Evolutionary conservation across 1,140 invertebrate species (phyloP).

Genomic region (Drosophila tropicalis): DNA sequence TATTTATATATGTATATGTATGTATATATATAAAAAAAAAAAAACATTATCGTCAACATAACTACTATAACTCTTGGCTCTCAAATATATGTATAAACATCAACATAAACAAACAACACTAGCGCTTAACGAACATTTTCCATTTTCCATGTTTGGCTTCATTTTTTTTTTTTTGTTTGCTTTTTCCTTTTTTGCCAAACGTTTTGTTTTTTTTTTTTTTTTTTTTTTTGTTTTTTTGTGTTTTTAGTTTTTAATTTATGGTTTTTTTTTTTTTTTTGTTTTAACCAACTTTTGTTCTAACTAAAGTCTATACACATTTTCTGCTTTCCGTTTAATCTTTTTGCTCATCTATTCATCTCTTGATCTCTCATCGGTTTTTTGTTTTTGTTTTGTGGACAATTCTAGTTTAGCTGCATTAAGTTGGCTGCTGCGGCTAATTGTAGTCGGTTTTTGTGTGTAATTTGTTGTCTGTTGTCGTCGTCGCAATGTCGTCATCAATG

Average conservation of each 20-base stretch:
- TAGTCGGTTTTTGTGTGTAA: slow-evolving; percentile 17
- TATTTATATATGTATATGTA: background rate
- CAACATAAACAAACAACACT: slow-evolving; percentile 80
- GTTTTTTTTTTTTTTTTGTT: slow-evolving; percentile 29
- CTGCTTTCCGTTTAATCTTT: slow-evolving; percentile 39
- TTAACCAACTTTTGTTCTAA: slow-evolving; percentile 70
- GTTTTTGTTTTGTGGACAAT: slow-evolving; percentile 47
- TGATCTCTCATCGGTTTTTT: slow-evolving; percentile 9
- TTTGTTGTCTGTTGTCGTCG: background rate
- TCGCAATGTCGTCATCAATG: slow-evolving; percentile 19
- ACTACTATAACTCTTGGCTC: slow-evolving; percentile 78
- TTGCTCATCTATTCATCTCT: background rate
- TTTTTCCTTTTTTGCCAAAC: background rate
- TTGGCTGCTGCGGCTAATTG: slow-evolving; percentile 57
- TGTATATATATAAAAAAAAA: slow-evolving; percentile 42
- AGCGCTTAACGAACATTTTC: slow-evolving; percentile 67
- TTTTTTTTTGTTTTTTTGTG: slow-evolving; percentile 1
- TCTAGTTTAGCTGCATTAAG: slow-evolving; percentile 50
- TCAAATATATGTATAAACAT: slow-evolving; percentile 67
- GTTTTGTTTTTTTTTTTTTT: slow-evolving; percentile 31
- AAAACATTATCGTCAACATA: slow-evolving; percentile 75
- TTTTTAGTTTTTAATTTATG: slow-evolving; percentile 1
- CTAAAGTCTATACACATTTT: slow-evolving; percentile 77
- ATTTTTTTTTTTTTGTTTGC: slow-evolving; percentile 8
- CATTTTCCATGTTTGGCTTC: slow-evolving; percentile 14